Percentiles rank a stretch among this genome's conserved stretches.
Conservation (phyloP, 1,140 invertebrate species). For the Phortica variegata region DNA sequence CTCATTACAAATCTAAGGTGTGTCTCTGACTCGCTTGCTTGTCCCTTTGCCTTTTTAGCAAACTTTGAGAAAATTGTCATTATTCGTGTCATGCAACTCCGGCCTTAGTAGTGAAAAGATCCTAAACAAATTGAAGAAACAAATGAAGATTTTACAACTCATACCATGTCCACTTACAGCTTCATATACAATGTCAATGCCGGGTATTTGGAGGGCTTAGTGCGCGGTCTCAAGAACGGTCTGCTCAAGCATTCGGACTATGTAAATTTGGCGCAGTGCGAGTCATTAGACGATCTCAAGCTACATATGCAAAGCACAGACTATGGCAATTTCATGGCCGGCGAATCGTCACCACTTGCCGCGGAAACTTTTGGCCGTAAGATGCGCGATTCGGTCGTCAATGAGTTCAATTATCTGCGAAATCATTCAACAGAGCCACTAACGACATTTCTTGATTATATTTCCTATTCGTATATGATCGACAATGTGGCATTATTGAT, state of each 20-base stretch:
- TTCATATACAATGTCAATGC: conserved; percentile 79
- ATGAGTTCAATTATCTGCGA: conserved; percentile 96
- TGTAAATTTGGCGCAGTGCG: conserved; percentile 97
- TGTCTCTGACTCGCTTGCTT: too few species aligned
- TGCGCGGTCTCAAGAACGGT: conserved; percentile 97
- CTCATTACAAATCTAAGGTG: too few species aligned
- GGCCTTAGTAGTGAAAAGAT: too few species aligned
- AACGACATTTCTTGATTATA: conserved; percentile 97
- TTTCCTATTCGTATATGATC: conserved; percentile 99
- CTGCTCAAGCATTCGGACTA: conserved; percentile 97
- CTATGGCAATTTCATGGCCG: conserved; percentile 96
- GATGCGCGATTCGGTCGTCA: conserved; percentile 93
- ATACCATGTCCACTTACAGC: too few species aligned
- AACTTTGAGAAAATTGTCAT: too few species aligned
- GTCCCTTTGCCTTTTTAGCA: too few species aligned
- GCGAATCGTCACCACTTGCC: conserved; percentile 92
- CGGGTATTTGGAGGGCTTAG: conserved; percentile 96
- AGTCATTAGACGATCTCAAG: conserved; percentile 98
- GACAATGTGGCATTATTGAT: conserved; percentile 99
- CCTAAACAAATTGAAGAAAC: too few species aligned
- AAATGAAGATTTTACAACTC: too few species aligned
- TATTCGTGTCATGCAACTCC: too few species aligned
- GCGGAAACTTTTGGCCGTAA: conserved; percentile 98
- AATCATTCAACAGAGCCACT: conserved; percentile 96
- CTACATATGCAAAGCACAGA: conserved; percentile 98